Evolutionary conservation across 2,888 invertebrate species (phyloP).

Genomic region (Dorcus hopei): DNA sequence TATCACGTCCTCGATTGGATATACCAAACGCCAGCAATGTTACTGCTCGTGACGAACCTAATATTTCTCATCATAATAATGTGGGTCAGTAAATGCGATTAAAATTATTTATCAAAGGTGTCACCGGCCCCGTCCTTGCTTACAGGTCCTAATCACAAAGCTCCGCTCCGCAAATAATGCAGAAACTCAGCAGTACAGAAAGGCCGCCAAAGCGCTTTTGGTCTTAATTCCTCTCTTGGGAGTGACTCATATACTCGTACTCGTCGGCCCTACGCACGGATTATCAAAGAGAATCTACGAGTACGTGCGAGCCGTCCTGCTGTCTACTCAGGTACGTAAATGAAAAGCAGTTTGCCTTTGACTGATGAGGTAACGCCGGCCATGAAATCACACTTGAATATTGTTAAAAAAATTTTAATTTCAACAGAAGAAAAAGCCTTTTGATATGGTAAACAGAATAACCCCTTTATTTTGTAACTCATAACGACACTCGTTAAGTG

Average conservation of each 20-base stretch:
- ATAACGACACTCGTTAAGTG: too few relatives aligned
- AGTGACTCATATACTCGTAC: slow-evolving; percentile 79
- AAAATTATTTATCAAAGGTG: not conserved
- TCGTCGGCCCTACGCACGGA: slow-evolving; percentile 76
- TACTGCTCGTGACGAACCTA: slow-evolving; percentile 75
- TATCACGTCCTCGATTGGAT: slow-evolving; percentile 80
- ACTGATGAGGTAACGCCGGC: too few relatives aligned
- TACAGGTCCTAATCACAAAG: slow-evolving; percentile 85
- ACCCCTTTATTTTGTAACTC: too few relatives aligned
- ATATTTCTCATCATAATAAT: slow-evolving; percentile 78
- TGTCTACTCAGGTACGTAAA: slow-evolving; percentile 78
- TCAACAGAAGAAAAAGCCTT: too few relatives aligned
- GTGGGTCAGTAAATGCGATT: slow-evolving; percentile 57
- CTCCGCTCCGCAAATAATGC: slow-evolving; percentile 81
- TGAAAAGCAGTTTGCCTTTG: too few relatives aligned
- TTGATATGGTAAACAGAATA: too few relatives aligned
- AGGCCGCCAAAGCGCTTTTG: slow-evolving; percentile 83
- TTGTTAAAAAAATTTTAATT: too few relatives aligned
- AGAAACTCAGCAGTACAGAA: slow-evolving; percentile 83
- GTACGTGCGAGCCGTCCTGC: slow-evolving; percentile 71
- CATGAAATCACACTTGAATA: too few relatives aligned
- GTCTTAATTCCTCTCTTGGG: slow-evolving; percentile 87
- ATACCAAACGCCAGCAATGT: slow-evolving; percentile 77
- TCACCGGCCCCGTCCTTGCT: not conserved
- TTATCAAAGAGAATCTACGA: slow-evolving; percentile 71